Conservation (phyloP, 2,888 invertebrate genomes). For the Drosophila longiperda region DNA sequence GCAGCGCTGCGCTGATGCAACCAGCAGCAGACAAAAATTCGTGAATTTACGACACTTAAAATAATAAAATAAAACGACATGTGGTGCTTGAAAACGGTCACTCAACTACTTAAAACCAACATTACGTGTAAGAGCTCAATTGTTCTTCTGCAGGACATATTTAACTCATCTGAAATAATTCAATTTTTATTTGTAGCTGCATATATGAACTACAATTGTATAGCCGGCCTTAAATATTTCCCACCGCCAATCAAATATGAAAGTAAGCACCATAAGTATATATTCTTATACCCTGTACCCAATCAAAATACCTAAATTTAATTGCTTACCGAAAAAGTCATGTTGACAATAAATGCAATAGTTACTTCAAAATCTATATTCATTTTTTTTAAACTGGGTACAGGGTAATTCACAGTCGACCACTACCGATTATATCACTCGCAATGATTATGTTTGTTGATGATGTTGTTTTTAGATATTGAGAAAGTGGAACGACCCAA, state of each 20-base stretch:
- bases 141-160: not conserved
- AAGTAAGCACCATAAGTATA: conserved; percentile 17
- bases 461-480: conserved; percentile 86
- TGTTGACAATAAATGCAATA: not conserved
- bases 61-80: conserved; percentile 43
- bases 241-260: conserved; percentile 87
- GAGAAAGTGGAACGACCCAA: conserved; percentile 90
- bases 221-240: conserved; percentile 89
- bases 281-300: not conserved
- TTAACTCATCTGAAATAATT: conserved; percentile 13
- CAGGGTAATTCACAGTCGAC: not conserved
- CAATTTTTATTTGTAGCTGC: conserved; percentile 41
- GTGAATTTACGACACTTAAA: conserved; percentile 6
- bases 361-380: not conserved
- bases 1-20: conserved; percentile 63
- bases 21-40: conserved; percentile 27
- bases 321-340: not conserved
- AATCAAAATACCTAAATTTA: not conserved
- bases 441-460: not conserved
- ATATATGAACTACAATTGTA: conserved; percentile 47
- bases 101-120: conserved; percentile 54
- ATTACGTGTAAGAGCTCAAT: conserved; percentile 38
- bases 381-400: not conserved
- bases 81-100: conserved; percentile 56
- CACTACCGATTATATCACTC: not conserved